These are phyloP conservation scores for Parasteatoda lunata DNA, from an alignment of 2,888 invertebrate genomes.

Conservation along the genomic window DNA sequence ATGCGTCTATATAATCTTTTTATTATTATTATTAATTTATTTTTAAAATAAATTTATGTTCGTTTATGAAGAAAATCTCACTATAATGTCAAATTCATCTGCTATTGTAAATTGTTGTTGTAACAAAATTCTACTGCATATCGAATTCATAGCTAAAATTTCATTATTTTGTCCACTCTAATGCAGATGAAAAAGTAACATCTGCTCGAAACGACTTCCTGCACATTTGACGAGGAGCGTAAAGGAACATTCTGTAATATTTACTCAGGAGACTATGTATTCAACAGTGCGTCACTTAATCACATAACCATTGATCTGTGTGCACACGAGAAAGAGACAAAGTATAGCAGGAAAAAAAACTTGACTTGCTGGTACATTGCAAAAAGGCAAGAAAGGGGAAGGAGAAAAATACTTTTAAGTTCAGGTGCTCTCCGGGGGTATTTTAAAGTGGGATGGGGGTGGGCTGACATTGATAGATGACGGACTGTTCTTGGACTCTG, in stretches of 20 bases:
- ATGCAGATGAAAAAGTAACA: too few relatives aligned
- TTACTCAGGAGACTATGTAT: constrained; percentile 57
- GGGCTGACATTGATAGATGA: constrained; percentile 58
- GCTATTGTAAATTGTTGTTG: too few relatives aligned
- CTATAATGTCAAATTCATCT: too few relatives aligned
- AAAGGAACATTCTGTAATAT: constrained; percentile 18
- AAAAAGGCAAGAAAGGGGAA: constrained; percentile 40
- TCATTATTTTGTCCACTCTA: too few relatives aligned
- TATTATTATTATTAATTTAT: too few relatives aligned
- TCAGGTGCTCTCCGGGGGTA: constrained; percentile 42
- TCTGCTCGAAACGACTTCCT: background rate
- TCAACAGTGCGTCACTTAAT: constrained; percentile 61
- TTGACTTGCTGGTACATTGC: background rate
- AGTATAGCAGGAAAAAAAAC: background rate
- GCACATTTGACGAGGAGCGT: constrained; percentile 17
- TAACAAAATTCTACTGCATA: too few relatives aligned
- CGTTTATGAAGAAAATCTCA: too few relatives aligned
- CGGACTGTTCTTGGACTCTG: constrained; percentile 38
- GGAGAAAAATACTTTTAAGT: constrained; percentile 35
- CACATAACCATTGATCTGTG: constrained; percentile 65
- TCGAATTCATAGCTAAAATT: too few relatives aligned
- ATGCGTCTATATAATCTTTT: too few relatives aligned
- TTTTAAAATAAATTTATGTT: too few relatives aligned
- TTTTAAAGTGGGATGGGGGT: constrained; percentile 47
- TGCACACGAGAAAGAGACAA: constrained; percentile 24